Evolutionary conservation across 1,140 invertebrate species (phyloP).

Genomic region (Gerris buenoi): DNA sequence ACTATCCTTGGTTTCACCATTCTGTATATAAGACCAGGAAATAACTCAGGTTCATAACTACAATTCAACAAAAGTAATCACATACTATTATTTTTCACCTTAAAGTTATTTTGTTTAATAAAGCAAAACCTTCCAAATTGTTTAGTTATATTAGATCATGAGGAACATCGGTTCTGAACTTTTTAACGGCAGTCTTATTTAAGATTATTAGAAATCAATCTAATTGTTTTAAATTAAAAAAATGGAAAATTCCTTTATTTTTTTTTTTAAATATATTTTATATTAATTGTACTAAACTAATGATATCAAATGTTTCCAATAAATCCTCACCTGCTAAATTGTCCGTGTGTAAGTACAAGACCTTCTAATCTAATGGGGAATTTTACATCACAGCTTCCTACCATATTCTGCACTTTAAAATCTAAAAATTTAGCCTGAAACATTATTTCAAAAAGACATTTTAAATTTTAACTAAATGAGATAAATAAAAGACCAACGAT

Average conservation of each 20-base stretch:
- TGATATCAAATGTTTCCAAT: neutral
- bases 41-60: constrained; percentile 77
- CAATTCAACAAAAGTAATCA: no score
- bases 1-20: constrained; percentile 99
- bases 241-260: no score
- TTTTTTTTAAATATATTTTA: no score
- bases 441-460: no score
- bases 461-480: no score
- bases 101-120: neutral
- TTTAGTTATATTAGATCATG: neutral
- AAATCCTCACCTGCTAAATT: constrained; percentile 65
- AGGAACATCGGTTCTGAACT: no score
- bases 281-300: neutral
- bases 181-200: no score
- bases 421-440: constrained; percentile 83
- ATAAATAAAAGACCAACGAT: no score
- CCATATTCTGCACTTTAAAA: constrained; percentile 99
- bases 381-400: constrained; percentile 92
- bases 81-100: constrained; percentile 9
- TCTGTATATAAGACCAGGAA: constrained; percentile 96
- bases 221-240: no score
- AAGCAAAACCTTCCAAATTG: neutral
- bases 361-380: constrained; percentile 96
- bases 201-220: no score
- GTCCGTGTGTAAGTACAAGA: constrained; percentile 80